Evolutionary conservation across 2,113 vertebrate species (phyloP), one percentile per base, ranked within the genome.

Genomic region (Gavialis gangeticus): DNA sequence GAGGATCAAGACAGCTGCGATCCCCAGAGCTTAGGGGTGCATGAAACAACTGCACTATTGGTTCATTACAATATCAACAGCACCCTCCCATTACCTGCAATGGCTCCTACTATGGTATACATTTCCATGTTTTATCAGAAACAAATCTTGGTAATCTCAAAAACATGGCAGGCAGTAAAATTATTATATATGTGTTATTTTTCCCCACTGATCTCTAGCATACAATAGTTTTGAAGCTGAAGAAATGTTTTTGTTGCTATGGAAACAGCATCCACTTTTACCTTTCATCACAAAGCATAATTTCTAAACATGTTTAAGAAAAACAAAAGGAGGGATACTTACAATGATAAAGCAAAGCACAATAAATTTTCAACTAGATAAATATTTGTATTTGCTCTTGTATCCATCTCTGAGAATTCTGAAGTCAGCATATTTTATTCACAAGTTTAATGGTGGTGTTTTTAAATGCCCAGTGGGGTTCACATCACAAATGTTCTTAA

Each of bases 211-310:
- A 63, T 97, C 84, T 96, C 92, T 98, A 97, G 97, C 93, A 97
- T 95, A 92, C 91, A 94, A 96, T 19, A 84, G 95, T 98, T 98
- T 97, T 96, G 92, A 94, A 97, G 91, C 84, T 96, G 95, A 71
- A 96, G 95, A 97, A 95, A 97, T 97, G 94, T 96, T 98, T 98
- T 97, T 97, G 98, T 97, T 98, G 94, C 98, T 97, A 98, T 98
- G 96, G 97, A 18, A 91, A 97, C 98, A 95, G 87, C 92, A 97
- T 91, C 95, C 82, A 86, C 94, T 96, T 91, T 96, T 97, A 84
- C 88, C 97, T 96, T 96, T 92, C 91, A 95, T 96, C 92, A 96
- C 81, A 96, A 98, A 89, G 87, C 92, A 75, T 6, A 55, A 96
- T 96, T 98, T 96, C 97, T 96, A 94, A 96, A 84, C 90, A 87